These are phyloP conservation scores for Melanerpes aurifrons DNA, from an alignment of 2,113 vertebrate species.

Conservation along the genomic window DNA sequence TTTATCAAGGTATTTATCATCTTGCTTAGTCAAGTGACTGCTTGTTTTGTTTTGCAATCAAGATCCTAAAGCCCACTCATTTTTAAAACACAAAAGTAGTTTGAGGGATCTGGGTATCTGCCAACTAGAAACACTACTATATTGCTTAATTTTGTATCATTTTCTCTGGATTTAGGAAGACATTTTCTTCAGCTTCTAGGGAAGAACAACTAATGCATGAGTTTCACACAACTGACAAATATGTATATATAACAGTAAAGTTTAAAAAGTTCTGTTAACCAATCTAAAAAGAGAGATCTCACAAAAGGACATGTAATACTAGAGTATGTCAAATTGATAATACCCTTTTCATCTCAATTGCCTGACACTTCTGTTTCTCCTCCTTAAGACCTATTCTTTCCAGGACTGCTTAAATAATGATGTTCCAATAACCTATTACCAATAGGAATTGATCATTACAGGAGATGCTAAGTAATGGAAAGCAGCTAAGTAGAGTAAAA, in stretches of 20 bases:
- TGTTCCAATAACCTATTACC: neutral
- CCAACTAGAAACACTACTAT: neutral
- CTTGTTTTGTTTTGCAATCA: neutral
- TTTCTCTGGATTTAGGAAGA: neutral
- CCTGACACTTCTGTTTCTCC: neutral
- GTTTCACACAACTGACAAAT: neutral
- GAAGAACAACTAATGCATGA: neutral
- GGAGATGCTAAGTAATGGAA: neutral
- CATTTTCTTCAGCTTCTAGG: neutral
- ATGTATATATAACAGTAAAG: neutral
- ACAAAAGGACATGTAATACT: neutral
- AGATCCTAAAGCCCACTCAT: neutral
- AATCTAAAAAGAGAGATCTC: neutral
- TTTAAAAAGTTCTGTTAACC: neutral
- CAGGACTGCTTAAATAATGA: neutral
- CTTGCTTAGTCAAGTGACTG: neutral
- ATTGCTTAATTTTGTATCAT: neutral
- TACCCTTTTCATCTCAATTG: neutral
- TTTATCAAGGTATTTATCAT: neutral
- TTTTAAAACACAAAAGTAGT: neutral
- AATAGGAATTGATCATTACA: neutral
- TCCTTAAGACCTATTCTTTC: neutral
- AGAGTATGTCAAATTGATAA: neutral
- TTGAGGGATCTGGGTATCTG: neutral
- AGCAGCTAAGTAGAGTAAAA: neutral